Evolutionary conservation across 2,797 vertebrate species (phyloP).

Genomic region (Moxostoma hubbsi): DNA sequence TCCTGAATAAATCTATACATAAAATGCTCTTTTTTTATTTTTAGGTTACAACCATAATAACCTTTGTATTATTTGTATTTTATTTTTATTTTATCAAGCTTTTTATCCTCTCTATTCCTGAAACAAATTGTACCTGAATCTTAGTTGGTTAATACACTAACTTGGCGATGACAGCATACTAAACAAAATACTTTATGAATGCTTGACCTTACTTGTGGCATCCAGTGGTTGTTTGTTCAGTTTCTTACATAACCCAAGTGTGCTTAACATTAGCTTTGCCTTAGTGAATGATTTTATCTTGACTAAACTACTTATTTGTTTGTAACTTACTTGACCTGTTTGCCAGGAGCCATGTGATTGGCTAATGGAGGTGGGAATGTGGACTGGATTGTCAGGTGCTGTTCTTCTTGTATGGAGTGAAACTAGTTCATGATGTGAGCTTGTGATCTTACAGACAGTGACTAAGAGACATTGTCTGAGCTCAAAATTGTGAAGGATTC

Average conservation of each 20-base stretch:
- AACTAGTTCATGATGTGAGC: constrained; percentile 70
- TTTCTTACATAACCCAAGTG: not conserved
- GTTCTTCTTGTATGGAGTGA: constrained; percentile 65
- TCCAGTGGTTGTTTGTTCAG: no score
- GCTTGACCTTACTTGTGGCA: not conserved
- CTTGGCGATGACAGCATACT: no score
- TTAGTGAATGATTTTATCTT: constrained; percentile 18
- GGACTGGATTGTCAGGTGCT: constrained; percentile 60
- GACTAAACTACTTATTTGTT: constrained; percentile 40
- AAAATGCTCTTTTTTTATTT: not conserved
- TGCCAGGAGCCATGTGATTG: constrained; percentile 56
- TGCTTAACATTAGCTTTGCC: constrained; percentile 36
- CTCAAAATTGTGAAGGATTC: not conserved
- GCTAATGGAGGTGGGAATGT: constrained; percentile 50
- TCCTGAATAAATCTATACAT: not conserved
- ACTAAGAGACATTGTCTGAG: constrained; percentile 49
- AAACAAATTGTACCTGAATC: no score
- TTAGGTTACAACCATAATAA: not conserved
- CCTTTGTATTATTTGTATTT: not conserved
- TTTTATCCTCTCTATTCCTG: not conserved
- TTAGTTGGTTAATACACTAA: no score
- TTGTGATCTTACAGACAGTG: constrained; percentile 54
- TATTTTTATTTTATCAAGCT: no score
- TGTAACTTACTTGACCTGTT: constrained; percentile 69
- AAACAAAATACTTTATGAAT: not conserved